These are phyloP conservation scores for Albula goreensis DNA, from an alignment of 2,113 vertebrate genomes.

Conservation along the genomic window DNA sequence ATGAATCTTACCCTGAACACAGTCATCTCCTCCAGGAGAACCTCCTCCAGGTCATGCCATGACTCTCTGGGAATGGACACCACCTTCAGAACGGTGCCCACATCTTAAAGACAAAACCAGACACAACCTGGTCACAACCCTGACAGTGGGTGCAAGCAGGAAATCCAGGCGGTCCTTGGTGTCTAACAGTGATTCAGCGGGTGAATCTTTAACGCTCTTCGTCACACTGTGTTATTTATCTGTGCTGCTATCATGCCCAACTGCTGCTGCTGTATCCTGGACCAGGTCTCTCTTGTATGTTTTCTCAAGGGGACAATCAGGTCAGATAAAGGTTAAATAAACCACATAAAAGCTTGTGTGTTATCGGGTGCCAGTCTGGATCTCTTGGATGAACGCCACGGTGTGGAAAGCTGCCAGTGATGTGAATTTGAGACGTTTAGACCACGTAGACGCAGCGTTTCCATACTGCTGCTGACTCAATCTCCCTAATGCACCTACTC, in stretches of 20 bases:
- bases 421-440: too few species aligned
- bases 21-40: constrained; percentile 95
- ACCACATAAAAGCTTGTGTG: too few species aligned
- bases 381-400: background rate
- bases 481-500: too few species aligned
- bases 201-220: background rate
- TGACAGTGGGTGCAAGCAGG: background rate
- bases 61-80: constrained; percentile 96
- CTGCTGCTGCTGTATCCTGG: background rate
- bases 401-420: too few species aligned
- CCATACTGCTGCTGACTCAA: too few species aligned
- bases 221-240: background rate
- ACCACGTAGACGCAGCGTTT: too few species aligned
- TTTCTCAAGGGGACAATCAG: too few species aligned
- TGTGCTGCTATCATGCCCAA: background rate
- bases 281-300: too few species aligned
- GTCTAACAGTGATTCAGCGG: background rate
- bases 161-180: background rate
- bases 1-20: constrained; percentile 83
- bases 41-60: constrained; percentile 97
- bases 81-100: constrained; percentile 94
- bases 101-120: constrained; percentile 69
- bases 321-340: too few species aligned
- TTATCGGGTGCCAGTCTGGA: background rate
- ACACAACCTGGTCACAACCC: background rate